Percentiles rank a stretch among this genome's conserved stretches.
Conservation (phyloP, 2,113 vertebrate genomes). For the Egretta garzetta region DNA sequence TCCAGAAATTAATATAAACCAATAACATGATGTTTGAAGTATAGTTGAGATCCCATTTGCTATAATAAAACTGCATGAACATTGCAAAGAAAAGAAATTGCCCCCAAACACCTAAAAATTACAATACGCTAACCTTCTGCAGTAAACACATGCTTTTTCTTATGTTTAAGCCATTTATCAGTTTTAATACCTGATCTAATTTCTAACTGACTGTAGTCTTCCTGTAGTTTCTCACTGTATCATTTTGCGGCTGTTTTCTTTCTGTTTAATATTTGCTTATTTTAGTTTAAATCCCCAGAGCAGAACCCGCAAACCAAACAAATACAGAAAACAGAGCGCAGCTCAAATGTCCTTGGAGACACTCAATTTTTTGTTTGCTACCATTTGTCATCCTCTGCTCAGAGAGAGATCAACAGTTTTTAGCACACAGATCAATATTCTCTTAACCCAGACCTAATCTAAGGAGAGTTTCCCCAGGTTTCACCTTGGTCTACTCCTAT, state of each 20-base stretch:
- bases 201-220: constrained; percentile 29
- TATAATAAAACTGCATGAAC: not conserved
- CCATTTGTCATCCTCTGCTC: constrained; percentile 96
- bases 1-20: not conserved
- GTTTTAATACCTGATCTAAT: not conserved
- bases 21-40: not conserved
- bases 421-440: constrained; percentile 98
- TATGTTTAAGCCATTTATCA: not conserved
- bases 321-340: constrained; percentile 69
- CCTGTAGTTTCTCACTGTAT: constrained; percentile 44
- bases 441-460: constrained; percentile 96
- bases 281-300: constrained; percentile 75
- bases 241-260: constrained; percentile 54
- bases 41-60: not conserved
- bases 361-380: constrained; percentile 91
- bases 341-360: constrained; percentile 88
- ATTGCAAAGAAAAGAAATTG: not conserved
- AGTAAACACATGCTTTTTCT: not conserved
- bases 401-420: constrained; percentile 98
- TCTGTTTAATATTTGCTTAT: constrained; percentile 77
- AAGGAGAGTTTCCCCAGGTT: constrained; percentile 86
- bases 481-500: constrained; percentile 85
- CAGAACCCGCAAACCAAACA: constrained; percentile 77
- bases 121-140: not conserved
- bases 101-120: not conserved